Evolutionary conservation across 2,797 vertebrate genomes (phyloP).

Genomic region (Bryconaethiops microstoma): DNA sequence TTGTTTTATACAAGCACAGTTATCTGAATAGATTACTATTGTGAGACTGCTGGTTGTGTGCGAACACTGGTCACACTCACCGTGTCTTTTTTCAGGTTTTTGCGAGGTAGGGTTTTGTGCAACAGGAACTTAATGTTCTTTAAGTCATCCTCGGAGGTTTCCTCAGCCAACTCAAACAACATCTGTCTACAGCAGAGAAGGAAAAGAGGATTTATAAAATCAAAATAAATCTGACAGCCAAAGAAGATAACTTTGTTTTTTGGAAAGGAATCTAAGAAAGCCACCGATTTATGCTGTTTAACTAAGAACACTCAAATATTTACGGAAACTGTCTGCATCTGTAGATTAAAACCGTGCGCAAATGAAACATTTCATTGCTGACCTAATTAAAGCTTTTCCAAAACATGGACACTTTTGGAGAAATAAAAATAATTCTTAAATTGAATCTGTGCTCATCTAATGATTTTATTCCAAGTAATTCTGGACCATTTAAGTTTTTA

Average conservation of each 20-base stretch:
- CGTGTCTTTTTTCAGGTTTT: slow-evolving; percentile 57
- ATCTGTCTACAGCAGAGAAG: slow-evolving; percentile 73
- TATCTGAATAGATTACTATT: too few species aligned
- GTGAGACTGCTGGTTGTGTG: neutral
- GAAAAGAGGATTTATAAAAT: neutral
- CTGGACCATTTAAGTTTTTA: neutral
- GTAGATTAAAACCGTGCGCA: neutral
- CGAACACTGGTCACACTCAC: slow-evolving; percentile 66
- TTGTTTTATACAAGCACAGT: too few species aligned
- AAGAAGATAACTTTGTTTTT: too few species aligned
- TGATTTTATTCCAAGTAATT: neutral
- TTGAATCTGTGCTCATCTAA: neutral
- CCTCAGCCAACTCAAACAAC: slow-evolving; percentile 83
- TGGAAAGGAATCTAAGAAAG: too few species aligned
- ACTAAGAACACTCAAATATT: too few species aligned
- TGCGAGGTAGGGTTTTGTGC: slow-evolving; percentile 46
- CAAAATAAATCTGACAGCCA: too few species aligned
- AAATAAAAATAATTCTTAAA: too few species aligned
- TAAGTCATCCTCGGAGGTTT: slow-evolving; percentile 66
- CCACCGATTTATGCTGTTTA: too few species aligned
- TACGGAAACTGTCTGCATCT: too few species aligned
- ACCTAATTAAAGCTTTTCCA: neutral
- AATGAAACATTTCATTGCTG: neutral
- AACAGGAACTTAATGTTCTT: slow-evolving; percentile 76
- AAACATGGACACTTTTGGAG: too few species aligned